Evolutionary conservation across 37 sponge, comb jelly and placozoan species (phyloP).

Genomic region (Bolinopsis microptera): DNA sequence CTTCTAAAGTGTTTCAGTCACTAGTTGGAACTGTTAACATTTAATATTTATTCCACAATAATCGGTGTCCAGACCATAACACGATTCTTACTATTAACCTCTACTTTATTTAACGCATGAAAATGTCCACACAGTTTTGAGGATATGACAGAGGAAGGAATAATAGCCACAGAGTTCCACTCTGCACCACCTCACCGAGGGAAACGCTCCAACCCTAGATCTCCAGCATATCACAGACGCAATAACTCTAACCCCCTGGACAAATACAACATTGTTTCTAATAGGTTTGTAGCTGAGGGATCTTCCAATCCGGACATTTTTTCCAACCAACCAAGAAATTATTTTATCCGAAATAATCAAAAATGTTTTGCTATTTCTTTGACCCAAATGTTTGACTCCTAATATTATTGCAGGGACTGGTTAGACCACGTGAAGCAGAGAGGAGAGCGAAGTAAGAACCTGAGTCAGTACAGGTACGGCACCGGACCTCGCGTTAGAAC

Average conservation of each 20-base stretch:
- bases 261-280: slow-evolving; percentile 32
- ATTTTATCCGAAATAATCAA: no score
- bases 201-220: neutral
- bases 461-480: neutral
- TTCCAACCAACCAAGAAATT: no score
- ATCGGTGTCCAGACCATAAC: no score
- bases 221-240: neutral
- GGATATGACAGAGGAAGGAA: neutral
- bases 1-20: no score
- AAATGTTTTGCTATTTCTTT: no score
- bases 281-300: slow-evolving; percentile 12
- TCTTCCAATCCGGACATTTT: no score
- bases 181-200: slow-evolving; percentile 15
- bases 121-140: no score
- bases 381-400: no score
- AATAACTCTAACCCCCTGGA: slow-evolving; percentile 47
- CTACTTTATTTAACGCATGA: no score
- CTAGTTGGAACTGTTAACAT: no score
- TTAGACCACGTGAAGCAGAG: neutral
- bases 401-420: neutral
- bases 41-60: no score
- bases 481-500: neutral
- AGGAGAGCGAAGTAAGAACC: neutral
- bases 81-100: no score
- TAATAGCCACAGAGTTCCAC: neutral